Evolutionary conservation across 2,888 invertebrate genomes (phyloP), one percentile per base, ranked within the genome.

Genomic region (Gisinianus flammeolus): DNA sequence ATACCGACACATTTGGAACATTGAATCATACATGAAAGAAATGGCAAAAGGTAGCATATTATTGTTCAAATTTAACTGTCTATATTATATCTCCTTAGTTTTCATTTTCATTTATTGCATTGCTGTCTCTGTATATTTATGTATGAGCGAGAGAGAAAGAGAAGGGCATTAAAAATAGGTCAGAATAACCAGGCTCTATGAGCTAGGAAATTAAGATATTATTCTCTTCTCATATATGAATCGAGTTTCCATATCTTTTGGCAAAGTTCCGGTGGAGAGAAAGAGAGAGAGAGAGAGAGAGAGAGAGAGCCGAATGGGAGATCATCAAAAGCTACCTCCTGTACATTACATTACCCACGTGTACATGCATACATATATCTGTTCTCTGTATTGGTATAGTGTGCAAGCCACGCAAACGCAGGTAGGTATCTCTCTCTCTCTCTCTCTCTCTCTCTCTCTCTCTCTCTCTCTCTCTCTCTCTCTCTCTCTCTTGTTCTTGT

Each of bases 121-220:
- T 62, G 24, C 28, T 44, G 6, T 44, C 44, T 44, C 19, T 44
- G 44, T 44, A 44, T 2, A 44, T 12, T 44, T 44, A 44, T 44
- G 44, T 16, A 44, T 12, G 3, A 44, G 44, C 12, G 44, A 44
- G 44, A 44, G 44, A 44, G 44, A 26, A 6, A 26, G 68, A 64
- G 68, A 68, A 44, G 35, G 68, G 68, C 44, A 68, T 68, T 68
- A 68, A 68, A 64, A 68, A 35, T 68, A 68, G 35, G 68, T 68
- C 68, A 68, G 44, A 30, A 68, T 44, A 68, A 68, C 44, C 44
- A 44, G 56, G 33, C 71, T 71, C 31, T 28, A 30, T 71, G 58
- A 58, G n/a, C 30, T 22, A 71, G 58, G 56, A 71, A 56, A 71
- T 71, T 71, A 58, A 71, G 71, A 71, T 58, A 71, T 71, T 71